phyloP scores from a whole-genome alignment of 1,140 invertebrate genomes.

The Oedothorax gibbosus region DNA sequence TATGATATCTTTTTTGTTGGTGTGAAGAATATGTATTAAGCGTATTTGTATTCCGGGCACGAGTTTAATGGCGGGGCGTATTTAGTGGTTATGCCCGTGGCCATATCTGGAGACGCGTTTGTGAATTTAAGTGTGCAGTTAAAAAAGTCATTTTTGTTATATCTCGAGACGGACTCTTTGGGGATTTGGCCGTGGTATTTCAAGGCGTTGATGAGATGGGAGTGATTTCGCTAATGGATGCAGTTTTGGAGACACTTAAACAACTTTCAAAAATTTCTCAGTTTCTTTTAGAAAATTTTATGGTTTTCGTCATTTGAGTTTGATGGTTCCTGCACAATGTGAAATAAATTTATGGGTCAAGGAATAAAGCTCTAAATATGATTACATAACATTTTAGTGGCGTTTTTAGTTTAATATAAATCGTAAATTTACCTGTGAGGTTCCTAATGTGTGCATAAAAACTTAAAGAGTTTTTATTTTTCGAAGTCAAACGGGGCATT shows the following conservation, averaged over 20 bases:
- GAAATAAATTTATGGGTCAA: too few species aligned
- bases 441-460: too few species aligned
- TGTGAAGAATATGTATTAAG: not conserved
- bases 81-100: not conserved
- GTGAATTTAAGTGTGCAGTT: slow-evolving; percentile 1
- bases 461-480: too few species aligned
- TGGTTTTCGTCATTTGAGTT: not conserved
- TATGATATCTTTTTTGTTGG: not conserved
- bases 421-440: too few species aligned
- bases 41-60: slow-evolving; percentile 1
- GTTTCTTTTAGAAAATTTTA: not conserved
- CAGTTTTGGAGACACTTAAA: not conserved
- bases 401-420: too few species aligned
- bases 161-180: too few species aligned
- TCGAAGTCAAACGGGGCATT: too few species aligned
- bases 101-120: not conserved
- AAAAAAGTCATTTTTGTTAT: not conserved
- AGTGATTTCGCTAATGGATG: not conserved
- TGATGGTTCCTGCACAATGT: not conserved
- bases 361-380: too few species aligned
- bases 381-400: too few species aligned
- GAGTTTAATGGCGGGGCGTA: not conserved
- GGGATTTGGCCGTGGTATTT: not conserved
- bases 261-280: not conserved
- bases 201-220: not conserved